A percentile compares a stretch with the other conserved stretches of the same genome.
Evolutionary conservation across 2,113 vertebrate species (phyloP).

Genomic region (Aix galericulata): DNA sequence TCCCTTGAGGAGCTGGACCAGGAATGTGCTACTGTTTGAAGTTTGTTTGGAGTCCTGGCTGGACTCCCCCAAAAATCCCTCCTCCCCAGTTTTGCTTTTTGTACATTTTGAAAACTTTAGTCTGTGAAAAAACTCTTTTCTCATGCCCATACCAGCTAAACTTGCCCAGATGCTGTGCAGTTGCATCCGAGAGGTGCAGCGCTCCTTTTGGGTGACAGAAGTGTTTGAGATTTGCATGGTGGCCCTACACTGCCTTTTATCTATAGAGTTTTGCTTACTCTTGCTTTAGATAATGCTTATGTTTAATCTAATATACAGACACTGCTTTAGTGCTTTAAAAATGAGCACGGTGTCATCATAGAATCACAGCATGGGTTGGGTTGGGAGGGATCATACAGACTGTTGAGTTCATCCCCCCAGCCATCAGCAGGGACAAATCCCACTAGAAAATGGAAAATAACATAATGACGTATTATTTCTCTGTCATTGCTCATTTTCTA

Average conservation of each 20-base stretch:
- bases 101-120: neutral
- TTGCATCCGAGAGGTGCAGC: neutral
- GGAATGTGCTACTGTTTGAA: conserved; percentile 29
- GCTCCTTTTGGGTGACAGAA: neutral
- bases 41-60: conserved; percentile 60
- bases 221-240: neutral
- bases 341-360: neutral
- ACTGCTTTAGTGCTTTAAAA: neutral
- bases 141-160: neutral
- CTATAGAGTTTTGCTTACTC: neutral
- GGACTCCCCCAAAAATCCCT: conserved; percentile 29
- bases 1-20: neutral
- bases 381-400: neutral
- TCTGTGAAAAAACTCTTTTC: neutral
- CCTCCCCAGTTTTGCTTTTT: neutral
- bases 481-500: neutral
- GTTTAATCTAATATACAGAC: neutral
- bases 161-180: neutral
- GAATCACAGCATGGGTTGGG: neutral
- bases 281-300: neutral
- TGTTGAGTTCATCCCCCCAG: too few relatives aligned
- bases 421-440: neutral
- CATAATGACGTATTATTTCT: neutral
- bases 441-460: neutral
- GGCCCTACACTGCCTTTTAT: neutral